Percentiles rank a stretch among this genome's conserved stretches.
phyloP scores from a whole-genome alignment of 2,888 invertebrate species.

The Harmothoe impar region DNA sequence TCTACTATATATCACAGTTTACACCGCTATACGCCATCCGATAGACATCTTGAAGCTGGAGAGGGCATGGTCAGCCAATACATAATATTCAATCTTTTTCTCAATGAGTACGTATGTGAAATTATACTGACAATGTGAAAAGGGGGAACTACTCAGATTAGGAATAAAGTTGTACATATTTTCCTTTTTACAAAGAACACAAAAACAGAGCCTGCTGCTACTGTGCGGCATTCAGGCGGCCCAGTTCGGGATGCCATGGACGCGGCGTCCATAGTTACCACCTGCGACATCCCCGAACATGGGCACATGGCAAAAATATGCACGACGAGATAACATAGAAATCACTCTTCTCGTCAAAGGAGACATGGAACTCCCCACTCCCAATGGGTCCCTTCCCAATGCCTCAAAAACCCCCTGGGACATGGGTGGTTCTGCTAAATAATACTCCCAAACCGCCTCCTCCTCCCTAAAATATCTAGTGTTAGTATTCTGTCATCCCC shows the following conservation, averaged over 20 bases:
- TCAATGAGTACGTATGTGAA: too few relatives aligned
- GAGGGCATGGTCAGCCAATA: conserved; percentile 5
- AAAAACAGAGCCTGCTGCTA: conserved; percentile 22
- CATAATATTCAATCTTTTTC: not conserved
- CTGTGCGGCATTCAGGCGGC: not conserved
- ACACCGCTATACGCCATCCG: conserved; percentile 15
- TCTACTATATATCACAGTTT: conserved; percentile 15
- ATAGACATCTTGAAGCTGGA: conserved; percentile 5
- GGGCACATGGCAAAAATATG: not conserved
- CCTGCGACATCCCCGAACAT: not conserved
- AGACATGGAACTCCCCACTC: not conserved
- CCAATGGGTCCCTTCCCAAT: not conserved
- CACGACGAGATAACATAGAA: not conserved
- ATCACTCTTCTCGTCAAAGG: not conserved
- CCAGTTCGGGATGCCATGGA: not conserved
- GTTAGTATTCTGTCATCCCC: not conserved
- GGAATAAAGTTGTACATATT: not conserved
- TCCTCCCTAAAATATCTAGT: not conserved
- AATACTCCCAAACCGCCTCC: not conserved
- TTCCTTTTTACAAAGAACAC: not conserved
- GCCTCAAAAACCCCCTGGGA: not conserved
- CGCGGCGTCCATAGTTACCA: not conserved
- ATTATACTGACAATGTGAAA: too few relatives aligned
- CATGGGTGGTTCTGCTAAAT: not conserved
- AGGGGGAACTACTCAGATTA: too few relatives aligned